Percentiles rank a stretch among this genome's conserved stretches.
Conservation (phyloP, 2,113 vertebrate genomes). For the Dromiciops gliroides region DNA sequence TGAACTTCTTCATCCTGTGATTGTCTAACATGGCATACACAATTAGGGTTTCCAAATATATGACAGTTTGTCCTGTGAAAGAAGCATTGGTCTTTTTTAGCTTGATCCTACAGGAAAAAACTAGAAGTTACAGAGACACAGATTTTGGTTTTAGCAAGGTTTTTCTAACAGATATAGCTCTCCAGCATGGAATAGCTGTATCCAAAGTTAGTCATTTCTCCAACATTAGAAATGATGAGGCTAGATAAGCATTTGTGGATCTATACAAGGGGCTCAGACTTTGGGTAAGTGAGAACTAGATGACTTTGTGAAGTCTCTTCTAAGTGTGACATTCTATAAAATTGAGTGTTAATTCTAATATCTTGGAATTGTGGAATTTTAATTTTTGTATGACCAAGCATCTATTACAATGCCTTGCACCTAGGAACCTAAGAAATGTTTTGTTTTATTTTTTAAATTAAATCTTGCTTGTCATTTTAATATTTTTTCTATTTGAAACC, state of each 20-base stretch:
- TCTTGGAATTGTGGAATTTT: slow-evolving; percentile 35
- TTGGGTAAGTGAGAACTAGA: not conserved
- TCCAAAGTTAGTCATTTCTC: not conserved
- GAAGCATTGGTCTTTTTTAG: not conserved
- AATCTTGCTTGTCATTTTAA: slow-evolving; percentile 66
- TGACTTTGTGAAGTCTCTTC: not conserved
- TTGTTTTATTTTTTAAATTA: not conserved
- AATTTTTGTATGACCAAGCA: not conserved
- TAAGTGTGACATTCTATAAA: not conserved
- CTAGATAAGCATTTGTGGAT: not conserved
- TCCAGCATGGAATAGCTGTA: not conserved
- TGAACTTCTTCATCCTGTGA: not conserved
- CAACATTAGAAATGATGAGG: not conserved
- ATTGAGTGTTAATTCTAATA: slow-evolving; percentile 50
- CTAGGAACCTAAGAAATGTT: not conserved
- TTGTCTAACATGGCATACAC: not conserved
- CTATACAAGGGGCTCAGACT: not conserved
- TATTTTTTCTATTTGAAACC: slow-evolving; percentile 67
- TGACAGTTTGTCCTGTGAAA: not conserved
- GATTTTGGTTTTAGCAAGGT: not conserved
- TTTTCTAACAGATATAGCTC: not conserved
- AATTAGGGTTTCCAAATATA: not conserved
- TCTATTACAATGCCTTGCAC: not conserved
- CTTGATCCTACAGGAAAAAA: not conserved
- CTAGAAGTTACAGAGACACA: not conserved